Evolutionary conservation across 2,797 vertebrate genomes (phyloP), one percentile per base, ranked within the genome.

Genomic region (Strix occidentalis): DNA sequence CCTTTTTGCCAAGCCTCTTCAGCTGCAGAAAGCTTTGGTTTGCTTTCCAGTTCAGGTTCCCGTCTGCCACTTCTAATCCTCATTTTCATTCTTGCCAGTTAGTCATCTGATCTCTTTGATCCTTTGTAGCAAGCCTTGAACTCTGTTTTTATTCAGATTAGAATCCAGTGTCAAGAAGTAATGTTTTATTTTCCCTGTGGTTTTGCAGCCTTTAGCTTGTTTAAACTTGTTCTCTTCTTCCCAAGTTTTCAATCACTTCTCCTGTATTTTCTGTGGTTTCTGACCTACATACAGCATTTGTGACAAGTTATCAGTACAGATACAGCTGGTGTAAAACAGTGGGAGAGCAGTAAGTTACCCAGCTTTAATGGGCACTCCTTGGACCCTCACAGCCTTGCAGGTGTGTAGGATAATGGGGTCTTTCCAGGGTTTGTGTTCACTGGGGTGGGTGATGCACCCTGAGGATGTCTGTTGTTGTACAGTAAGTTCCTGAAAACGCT

Each of bases 91-190:
- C 93, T 90, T 94, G 75, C 63, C 92, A 77, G 90, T 96, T 91
- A 93, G 92, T 94, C 86, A 85, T 95, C 87, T 95, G 94, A 84
- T 97, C 86, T 71, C 94, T 96, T 97, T 94, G 89, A 97, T 97
- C 94, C 63, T 95, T 96, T 90, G 45, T 95, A 96, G 77, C 41
- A 94, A 83, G 87, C 63, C 95, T 94, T 95, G 94, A 95, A 95
- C 79, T 91, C 91, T 39, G 24, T 74, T 96, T 96, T 97, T 94
- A 96, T 96, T 97, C 91, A 97, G 87, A 96, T 91, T 84, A 88
- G 70, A 97, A 97, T 84, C 58, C 74, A 91, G 35, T 9, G 2
- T 87, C 21, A 70, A 95, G 65, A 97, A 95, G 24, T 61, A 76
- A 17, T 64, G 68, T 56, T 95, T 89, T 91, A 43, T 88, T 97